Evolutionary conservation across 1,140 invertebrate species (phyloP).

Genomic region (Medauroidea extradentata): DNA sequence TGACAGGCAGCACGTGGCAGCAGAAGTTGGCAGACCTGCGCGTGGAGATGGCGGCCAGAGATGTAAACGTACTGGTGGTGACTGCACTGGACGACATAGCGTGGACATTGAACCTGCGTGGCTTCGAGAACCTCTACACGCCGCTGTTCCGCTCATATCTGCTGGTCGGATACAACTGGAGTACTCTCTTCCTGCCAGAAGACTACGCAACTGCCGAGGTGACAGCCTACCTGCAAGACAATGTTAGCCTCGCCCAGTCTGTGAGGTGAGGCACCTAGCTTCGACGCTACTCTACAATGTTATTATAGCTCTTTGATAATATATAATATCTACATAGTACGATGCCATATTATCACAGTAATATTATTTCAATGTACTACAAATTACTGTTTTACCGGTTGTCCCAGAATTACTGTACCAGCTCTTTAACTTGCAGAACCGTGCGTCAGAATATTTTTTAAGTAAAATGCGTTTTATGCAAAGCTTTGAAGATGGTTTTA

Average conservation of each 20-base stretch:
- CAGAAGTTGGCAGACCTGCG: constrained; percentile 47
- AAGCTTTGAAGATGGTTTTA: no score
- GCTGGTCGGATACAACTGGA: constrained; percentile 44
- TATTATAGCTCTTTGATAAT: no score
- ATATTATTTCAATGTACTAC: no score
- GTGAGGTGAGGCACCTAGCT: background rate
- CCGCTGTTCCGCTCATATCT: constrained; percentile 62
- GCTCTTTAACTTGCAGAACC: no score
- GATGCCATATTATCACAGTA: no score
- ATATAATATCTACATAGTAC: no score
- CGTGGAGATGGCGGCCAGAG: constrained; percentile 44
- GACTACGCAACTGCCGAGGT: constrained; percentile 39
- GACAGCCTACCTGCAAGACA: constrained; percentile 26
- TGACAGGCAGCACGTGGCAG: constrained; percentile 41
- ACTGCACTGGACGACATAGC: constrained; percentile 61
- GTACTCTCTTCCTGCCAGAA: constrained; percentile 38
- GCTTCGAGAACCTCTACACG: constrained; percentile 61
- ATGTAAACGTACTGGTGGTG: constrained; percentile 48
- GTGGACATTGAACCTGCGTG: constrained; percentile 66
- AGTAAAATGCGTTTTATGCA: no score
- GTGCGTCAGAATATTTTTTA: no score
- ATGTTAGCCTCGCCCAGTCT: background rate
- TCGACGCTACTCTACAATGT: background rate
- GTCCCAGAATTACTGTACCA: no score
- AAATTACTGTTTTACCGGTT: no score